Evolutionary conservation across 2,113 vertebrate genomes (phyloP).

Genomic region (Tyrannus savana): DNA sequence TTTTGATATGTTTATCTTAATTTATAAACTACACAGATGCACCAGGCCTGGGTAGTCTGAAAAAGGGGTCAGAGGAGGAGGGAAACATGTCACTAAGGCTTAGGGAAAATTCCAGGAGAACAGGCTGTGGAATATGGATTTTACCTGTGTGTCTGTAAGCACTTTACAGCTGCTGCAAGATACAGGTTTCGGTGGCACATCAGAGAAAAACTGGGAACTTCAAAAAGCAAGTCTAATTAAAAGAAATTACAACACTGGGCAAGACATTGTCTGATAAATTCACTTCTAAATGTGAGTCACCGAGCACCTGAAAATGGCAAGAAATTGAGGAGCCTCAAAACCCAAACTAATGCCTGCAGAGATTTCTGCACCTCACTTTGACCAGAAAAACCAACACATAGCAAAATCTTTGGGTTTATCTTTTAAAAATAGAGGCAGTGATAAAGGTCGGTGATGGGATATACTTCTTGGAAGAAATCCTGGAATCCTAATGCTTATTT

Average conservation of each 20-base stretch:
- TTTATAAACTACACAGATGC: neutral
- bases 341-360: neutral
- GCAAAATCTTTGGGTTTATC: neutral
- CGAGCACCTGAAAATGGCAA: neutral
- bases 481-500: neutral
- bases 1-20: neutral
- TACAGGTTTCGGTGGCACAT: neutral
- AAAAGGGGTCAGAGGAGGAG: neutral
- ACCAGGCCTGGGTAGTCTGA: neutral
- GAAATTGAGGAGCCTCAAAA: neutral
- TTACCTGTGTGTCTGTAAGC: neutral
- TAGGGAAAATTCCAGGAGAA: neutral
- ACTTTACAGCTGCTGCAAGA: neutral
- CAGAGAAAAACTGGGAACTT: neutral
- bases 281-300: neutral
- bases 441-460: neutral
- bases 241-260: neutral
- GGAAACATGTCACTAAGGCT: rapidly evolving
- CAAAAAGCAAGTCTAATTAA: neutral
- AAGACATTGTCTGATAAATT: neutral
- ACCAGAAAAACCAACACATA: neutral
- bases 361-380: neutral
- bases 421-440: neutral
- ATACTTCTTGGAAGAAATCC: neutral
- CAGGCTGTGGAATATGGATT: neutral